phyloP scores from a whole-genome alignment of 2,888 invertebrate species.

The Polymixis lichenea region DNA sequence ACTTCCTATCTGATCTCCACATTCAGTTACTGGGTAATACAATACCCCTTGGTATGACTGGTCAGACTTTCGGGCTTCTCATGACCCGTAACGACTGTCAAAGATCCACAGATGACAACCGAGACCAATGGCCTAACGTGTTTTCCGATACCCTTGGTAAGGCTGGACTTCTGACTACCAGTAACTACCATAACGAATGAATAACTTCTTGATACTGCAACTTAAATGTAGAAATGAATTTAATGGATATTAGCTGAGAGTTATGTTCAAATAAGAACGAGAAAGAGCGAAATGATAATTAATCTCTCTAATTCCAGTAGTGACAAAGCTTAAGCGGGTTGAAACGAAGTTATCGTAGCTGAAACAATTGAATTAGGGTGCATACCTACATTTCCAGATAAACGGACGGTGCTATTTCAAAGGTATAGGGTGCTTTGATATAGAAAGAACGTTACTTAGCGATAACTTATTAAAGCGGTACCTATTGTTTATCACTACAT shows the following conservation, averaged over 20 bases:
- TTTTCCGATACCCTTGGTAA: background rate
- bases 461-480: background rate
- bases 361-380: slow-evolving; percentile 57
- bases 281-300: slow-evolving; percentile 44
- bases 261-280: slow-evolving; percentile 17
- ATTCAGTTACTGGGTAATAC: background rate
- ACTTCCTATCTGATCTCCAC: background rate
- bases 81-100: too few species aligned
- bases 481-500: background rate
- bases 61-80: too few species aligned
- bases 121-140: too few species aligned
- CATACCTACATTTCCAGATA: slow-evolving; percentile 47
- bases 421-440: background rate
- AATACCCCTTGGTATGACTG: too few species aligned
- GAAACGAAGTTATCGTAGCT: slow-evolving; percentile 56
- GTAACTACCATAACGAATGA: background rate
- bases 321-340: slow-evolving; percentile 55
- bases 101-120: too few species aligned
- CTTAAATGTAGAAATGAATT: slow-evolving; percentile 26
- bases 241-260: slow-evolving; percentile 21
- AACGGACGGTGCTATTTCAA: slow-evolving; percentile 18
- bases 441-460: background rate
- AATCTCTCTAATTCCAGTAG: slow-evolving; percentile 45
- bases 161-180: background rate
- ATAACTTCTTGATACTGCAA: background rate